phyloP scores from a whole-genome alignment of 2,113 vertebrate genomes.

The Apteryx owenii region DNA sequence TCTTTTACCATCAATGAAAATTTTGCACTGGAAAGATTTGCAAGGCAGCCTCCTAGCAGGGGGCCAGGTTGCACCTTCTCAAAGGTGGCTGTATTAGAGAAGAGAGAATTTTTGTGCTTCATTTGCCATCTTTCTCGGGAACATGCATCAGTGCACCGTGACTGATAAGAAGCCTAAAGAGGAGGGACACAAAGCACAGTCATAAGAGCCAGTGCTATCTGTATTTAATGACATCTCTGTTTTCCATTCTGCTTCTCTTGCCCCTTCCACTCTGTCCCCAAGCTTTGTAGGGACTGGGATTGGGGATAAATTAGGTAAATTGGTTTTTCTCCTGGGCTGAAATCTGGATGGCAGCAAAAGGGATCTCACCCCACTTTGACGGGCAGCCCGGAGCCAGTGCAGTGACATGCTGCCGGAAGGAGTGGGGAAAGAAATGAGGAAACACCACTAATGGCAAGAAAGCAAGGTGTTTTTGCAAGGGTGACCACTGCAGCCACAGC shows the following conservation, averaged over 20 bases:
- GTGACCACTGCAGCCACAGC: not conserved
- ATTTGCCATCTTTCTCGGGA: not conserved
- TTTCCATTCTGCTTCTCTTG: not conserved
- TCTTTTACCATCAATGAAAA: not conserved
- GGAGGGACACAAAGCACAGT: fast-evolving
- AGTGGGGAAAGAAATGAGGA: not conserved
- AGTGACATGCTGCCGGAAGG: not conserved
- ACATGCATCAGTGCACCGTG: not conserved
- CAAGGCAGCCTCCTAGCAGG: not conserved
- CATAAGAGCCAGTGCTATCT: fast-evolving
- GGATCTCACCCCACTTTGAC: not conserved
- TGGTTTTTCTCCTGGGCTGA: not conserved
- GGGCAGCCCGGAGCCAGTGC: not conserved
- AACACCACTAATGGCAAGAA: not conserved
- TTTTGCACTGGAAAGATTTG: not conserved
- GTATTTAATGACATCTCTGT: not conserved
- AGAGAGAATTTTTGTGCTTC: not conserved
- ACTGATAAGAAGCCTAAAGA: not conserved
- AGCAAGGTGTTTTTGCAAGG: not conserved
- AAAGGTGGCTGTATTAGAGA: not conserved
- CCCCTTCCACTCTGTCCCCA: not conserved
- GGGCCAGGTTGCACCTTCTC: not conserved
- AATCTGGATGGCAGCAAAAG: not conserved
- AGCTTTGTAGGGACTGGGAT: not conserved
- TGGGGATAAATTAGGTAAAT: not conserved